Evolutionary conservation across 2,797 vertebrate species (phyloP), one percentile per base, ranked within the genome.

Genomic region (Zalophus californianus): DNA sequence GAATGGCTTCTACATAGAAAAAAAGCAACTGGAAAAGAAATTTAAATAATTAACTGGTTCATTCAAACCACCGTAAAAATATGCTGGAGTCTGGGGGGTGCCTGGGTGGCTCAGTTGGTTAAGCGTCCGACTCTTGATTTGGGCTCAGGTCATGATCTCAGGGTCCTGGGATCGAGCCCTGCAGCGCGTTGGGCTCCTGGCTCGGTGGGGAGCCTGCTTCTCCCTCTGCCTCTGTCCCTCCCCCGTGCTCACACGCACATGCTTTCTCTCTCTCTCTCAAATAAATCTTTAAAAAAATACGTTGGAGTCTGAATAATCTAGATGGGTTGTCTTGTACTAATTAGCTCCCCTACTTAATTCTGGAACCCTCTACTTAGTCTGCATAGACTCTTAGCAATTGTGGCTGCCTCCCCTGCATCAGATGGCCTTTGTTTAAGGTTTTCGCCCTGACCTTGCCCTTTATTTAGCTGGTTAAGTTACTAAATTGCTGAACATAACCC

Each of bases 1-100:
- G 58, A 66, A 25, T 48, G 41, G 64, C 58, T 83, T 94, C 86
- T 94, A 48, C 3, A 32, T 18, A 94, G 50, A 48, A 84, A 89
- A 86, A 88, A 56, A 64, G 23, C 16, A 83, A 35, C 32, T 66
- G 58, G 21, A 60, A 91, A 77, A 64, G 54, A 73, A 75, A 58
- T n/a, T 86, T 93, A 84, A 92, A 50, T 56, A 58, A 90, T 73
- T 68, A 86, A n/a, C 9, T 89, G 58, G 41, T 41, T 91, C 29
- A 56, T 85, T 88, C 54, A 84, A 27, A 86, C 35, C 35, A 18
- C n/a, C n/a, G 9, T 20, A 27, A 50, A 90, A 25, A 11, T 15
- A 20, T 68, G 66, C 18, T 68, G 14, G 66, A 11, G 66, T 68
- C 66, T 35, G n/a, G 73, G 14, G 14, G 15, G 44, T 1, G 1